Conservation (phyloP, 2,113 vertebrate genomes). For the Platysteira castanea region DNA sequence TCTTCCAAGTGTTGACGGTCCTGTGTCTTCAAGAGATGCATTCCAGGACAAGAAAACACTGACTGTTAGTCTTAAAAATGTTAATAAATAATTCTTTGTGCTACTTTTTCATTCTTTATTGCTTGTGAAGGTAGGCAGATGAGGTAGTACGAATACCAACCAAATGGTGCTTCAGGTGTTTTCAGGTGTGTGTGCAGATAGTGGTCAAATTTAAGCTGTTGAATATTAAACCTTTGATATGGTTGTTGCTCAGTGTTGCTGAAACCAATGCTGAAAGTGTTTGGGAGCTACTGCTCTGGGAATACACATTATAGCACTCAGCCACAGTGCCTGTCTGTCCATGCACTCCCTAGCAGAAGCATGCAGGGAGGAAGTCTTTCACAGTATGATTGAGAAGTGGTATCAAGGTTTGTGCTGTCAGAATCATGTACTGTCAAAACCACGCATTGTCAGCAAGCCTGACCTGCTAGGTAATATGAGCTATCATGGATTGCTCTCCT, state of each 20-base stretch:
- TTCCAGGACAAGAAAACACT: background rate
- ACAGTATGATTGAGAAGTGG: background rate
- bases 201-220: background rate
- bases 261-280: background rate
- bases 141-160: background rate
- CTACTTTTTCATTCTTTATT: background rate
- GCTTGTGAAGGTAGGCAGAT: background rate
- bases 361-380: background rate
- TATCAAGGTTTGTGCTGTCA: background rate
- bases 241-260: background rate
- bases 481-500: background rate
- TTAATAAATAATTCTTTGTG: conserved; percentile 33
- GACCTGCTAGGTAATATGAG: background rate
- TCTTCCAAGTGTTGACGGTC: background rate
- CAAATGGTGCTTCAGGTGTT: background rate
- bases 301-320: background rate
- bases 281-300: background rate
- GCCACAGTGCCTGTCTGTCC: background rate
- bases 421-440: background rate
- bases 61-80: conserved; percentile 10
- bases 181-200: background rate
- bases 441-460: background rate
- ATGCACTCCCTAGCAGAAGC: background rate
- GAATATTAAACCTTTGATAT: background rate
- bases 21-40: conserved; percentile 13